These are phyloP conservation scores for Hafferia zeledoni DNA, from an alignment of 2,797 vertebrate species.

Conservation along the genomic window DNA sequence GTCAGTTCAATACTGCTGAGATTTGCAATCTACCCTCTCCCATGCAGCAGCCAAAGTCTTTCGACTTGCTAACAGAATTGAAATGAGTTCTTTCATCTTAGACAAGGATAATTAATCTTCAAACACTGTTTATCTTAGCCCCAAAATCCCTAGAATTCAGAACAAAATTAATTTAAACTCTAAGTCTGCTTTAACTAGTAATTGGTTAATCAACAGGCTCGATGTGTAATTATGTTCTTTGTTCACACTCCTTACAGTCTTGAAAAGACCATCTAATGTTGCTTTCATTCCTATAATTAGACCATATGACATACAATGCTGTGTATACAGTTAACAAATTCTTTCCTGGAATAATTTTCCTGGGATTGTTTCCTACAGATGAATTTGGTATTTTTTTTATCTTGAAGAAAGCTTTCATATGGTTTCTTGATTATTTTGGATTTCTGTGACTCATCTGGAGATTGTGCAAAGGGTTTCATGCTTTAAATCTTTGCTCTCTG, in stretches of 20 bases:
- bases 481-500: conserved; percentile 41
- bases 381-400: not conserved
- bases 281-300: conserved; percentile 77
- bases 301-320: conserved; percentile 64
- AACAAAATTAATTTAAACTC: conserved; percentile 82
- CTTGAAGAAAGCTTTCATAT: conserved; percentile 29
- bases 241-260: conserved; percentile 72
- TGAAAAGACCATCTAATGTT: conserved; percentile 79
- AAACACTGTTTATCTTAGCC: conserved; percentile 80
- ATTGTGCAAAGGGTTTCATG: not conserved
- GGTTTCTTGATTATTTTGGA: conserved; percentile 39
- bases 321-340: conserved; percentile 50
- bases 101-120: conserved; percentile 81
- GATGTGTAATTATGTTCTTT: conserved; percentile 81
- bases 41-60: conserved; percentile 43
- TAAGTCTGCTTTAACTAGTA: conserved; percentile 82
- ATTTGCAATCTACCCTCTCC: conserved; percentile 39
- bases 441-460: conserved; percentile 33
- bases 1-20: conserved; percentile 52
- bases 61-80: conserved; percentile 57
- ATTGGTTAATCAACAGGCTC: conserved; percentile 80
- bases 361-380: not conserved
- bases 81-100: conserved; percentile 77
- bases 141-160: conserved; percentile 75
- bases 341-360: conserved; percentile 36